These are phyloP conservation scores for Ormyrus thymus DNA, from an alignment of 2,888 invertebrate species.

Conservation along the genomic window DNA sequence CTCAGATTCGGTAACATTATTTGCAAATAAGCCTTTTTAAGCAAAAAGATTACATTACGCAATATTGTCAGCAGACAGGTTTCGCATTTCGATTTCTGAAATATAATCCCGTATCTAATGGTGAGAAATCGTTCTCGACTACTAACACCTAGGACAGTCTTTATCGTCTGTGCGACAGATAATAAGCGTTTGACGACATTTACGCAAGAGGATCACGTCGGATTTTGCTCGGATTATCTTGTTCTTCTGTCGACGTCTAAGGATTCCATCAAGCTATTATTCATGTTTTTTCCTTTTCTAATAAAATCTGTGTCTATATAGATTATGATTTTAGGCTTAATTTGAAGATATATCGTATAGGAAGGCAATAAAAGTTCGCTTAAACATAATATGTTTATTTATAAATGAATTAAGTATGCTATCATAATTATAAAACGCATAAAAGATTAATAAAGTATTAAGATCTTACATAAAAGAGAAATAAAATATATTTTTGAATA, in stretches of 20 bases:
- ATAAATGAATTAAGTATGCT: constrained; percentile 3
- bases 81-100: constrained; percentile 61
- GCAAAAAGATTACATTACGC: too few species aligned
- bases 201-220: constrained; percentile 71
- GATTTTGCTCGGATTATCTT: constrained; percentile 71
- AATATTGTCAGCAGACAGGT: constrained; percentile 21
- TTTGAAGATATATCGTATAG: too few species aligned
- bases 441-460: too few species aligned
- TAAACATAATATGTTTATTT: background rate
- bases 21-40: too few species aligned
- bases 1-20: too few species aligned
- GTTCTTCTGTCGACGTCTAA: constrained; percentile 52
- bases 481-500: constrained; percentile 7
- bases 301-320: too few species aligned
- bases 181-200: constrained; percentile 69
- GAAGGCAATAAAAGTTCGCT: too few species aligned
- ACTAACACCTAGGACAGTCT: constrained; percentile 57
- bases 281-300: background rate
- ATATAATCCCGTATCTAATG: constrained; percentile 62
- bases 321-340: too few species aligned
- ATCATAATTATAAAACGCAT: background rate
- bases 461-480: background rate
- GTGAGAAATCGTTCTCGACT: constrained; percentile 67
- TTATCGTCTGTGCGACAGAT: constrained; percentile 69
- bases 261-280: background rate